Evolutionary conservation across 1,140 invertebrate species (phyloP).

Genomic region (Drosophila sechellia): DNA sequence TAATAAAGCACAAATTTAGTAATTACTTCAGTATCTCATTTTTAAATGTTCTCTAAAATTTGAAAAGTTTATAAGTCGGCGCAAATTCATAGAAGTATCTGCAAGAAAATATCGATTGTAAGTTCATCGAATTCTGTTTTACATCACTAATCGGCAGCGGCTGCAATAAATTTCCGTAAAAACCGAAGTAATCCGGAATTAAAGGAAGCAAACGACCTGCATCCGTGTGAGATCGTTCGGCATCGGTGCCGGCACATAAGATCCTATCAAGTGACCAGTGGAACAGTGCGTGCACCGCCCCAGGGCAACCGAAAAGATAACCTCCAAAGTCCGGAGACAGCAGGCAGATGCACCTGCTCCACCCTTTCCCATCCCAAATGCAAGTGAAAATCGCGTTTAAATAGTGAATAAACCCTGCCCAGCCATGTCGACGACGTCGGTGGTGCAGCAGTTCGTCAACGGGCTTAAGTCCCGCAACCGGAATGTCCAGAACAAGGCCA

Average conservation of each 20-base stretch:
- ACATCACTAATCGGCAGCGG: slow-evolving; percentile 13
- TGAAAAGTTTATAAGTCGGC: no score
- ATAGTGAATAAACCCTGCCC: slow-evolving; percentile 6
- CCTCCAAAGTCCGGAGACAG: slow-evolving; percentile 34
- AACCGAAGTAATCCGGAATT: slow-evolving; percentile 12
- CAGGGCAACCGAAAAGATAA: slow-evolving; percentile 32
- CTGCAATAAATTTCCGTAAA: slow-evolving; percentile 13
- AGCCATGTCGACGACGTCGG: slow-evolving; percentile 82
- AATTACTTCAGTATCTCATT: no score
- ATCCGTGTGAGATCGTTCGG: background rate
- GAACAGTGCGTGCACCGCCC: slow-evolving; percentile 5
- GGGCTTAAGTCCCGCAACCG: slow-evolving; percentile 95
- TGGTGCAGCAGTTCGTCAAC: slow-evolving; percentile 92
- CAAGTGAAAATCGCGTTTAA: slow-evolving; percentile 7
- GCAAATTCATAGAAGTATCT: background rate
- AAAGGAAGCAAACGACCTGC: background rate
- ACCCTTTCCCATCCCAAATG: slow-evolving; percentile 10
- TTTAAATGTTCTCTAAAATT: no score
- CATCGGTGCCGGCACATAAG: slow-evolving; percentile 9
- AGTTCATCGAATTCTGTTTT: no score
- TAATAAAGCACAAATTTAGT: no score
- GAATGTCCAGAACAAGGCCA: slow-evolving; percentile 93
- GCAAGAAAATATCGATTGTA: background rate
- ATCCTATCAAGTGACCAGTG: background rate
- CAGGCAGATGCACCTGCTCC: slow-evolving; percentile 58